Evolutionary conservation across 2,797 vertebrate species (phyloP).

Genomic region (Pseudochirops cupreus): DNA sequence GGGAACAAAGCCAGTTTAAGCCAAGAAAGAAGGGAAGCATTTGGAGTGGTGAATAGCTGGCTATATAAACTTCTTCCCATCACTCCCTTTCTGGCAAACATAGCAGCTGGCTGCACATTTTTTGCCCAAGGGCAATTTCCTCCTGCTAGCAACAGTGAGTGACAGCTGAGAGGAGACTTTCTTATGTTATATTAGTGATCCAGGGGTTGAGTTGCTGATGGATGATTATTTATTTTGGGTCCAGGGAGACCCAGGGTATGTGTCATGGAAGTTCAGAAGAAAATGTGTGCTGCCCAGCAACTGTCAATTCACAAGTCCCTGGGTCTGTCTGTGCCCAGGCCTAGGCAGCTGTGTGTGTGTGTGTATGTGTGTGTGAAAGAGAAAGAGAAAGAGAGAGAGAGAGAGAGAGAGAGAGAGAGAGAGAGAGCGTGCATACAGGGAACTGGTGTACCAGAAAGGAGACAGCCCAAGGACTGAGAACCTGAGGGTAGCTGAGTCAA

Average conservation of each 20-base stretch:
- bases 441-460: not conserved
- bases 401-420: too few relatives aligned
- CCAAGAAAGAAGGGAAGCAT: not conserved
- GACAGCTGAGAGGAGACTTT: not conserved
- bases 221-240: conserved; percentile 6
- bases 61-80: not conserved
- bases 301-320: not conserved
- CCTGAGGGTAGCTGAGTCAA: not conserved
- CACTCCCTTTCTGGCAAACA: not conserved
- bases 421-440: not conserved
- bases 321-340: not conserved
- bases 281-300: not conserved
- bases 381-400: too few relatives aligned
- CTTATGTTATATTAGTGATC: not conserved
- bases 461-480: not conserved
- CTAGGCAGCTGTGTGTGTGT: not conserved
- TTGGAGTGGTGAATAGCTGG: not conserved
- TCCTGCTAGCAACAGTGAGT: not conserved
- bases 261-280: not conserved
- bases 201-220: not conserved
- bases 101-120: not conserved
- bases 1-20: not conserved
- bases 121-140: not conserved
- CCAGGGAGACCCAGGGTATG: not conserved
- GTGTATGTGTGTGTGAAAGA: not conserved